These are phyloP conservation scores for Lumbricus terrestris DNA, from an alignment of 2,888 invertebrate genomes.

Conservation along the genomic window DNA sequence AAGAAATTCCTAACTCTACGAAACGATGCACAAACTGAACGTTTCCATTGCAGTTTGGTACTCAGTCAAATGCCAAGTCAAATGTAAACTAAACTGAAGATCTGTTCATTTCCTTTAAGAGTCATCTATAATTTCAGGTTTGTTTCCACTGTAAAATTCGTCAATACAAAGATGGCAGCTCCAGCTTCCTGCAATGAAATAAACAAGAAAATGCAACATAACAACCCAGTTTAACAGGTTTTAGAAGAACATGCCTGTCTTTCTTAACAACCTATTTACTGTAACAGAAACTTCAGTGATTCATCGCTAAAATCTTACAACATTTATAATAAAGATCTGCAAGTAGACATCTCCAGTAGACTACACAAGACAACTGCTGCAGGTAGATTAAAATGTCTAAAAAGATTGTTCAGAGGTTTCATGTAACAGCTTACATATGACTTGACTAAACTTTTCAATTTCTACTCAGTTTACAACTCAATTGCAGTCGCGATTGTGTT, in stretches of 20 bases:
- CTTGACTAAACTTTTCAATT: too few relatives aligned
- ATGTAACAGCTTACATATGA: background rate
- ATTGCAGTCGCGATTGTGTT: too few relatives aligned
- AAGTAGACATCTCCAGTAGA: too few relatives aligned
- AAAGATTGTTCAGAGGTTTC: background rate
- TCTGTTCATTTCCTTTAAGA: background rate
- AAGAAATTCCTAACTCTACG: background rate
- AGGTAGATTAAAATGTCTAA: too few relatives aligned
- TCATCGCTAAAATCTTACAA: too few relatives aligned
- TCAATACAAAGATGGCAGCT: constrained; percentile 59
- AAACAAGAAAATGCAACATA: background rate
- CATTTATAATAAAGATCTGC: too few relatives aligned
- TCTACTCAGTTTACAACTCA: too few relatives aligned
- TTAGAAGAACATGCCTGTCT: too few relatives aligned
- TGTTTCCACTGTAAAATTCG: constrained; percentile 58
- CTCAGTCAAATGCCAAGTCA: background rate
- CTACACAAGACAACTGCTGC: too few relatives aligned
- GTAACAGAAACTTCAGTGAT: too few relatives aligned
- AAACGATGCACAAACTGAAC: background rate
- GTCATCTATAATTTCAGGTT: constrained; percentile 36
- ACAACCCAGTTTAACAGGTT: too few relatives aligned
- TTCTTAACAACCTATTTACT: too few relatives aligned
- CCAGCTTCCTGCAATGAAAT: constrained; percentile 55
- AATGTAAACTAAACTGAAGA: background rate
- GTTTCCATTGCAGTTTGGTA: background rate